Percentiles rank a stretch among this genome's conserved stretches.
Evolutionary conservation across 2,888 invertebrate species (phyloP).

Genomic region (Copidosoma aretas): DNA sequence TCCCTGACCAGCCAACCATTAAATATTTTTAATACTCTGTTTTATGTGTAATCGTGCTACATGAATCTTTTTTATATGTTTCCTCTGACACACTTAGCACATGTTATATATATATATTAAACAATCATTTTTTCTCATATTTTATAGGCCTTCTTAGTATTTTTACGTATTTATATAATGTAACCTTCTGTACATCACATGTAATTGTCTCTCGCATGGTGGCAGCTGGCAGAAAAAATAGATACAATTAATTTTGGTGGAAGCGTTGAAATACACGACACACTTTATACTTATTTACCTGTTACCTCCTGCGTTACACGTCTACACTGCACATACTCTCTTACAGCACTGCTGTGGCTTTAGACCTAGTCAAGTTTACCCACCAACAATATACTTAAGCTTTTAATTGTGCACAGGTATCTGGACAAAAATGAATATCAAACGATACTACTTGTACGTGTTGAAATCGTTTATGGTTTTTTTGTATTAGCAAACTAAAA

Average conservation of each 20-base stretch:
- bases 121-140: conserved; percentile 23
- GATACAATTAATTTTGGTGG: conserved; percentile 50
- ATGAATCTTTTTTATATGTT: conserved; percentile 23
- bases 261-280: conserved; percentile 41
- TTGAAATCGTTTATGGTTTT: no score
- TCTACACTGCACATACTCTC: conserved; percentile 22
- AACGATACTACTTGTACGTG: neutral
- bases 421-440: neutral
- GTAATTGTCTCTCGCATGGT: conserved; percentile 57
- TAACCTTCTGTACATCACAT: conserved; percentile 16
- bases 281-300: conserved; percentile 12
- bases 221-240: conserved; percentile 49
- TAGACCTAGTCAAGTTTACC: conserved; percentile 33
- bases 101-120: conserved; percentile 26
- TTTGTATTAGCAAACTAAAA: no score
- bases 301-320: conserved; percentile 17
- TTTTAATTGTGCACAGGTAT: conserved; percentile 15
- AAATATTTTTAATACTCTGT: conserved; percentile 16
- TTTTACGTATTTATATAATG: conserved; percentile 35
- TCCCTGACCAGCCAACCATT: neutral
- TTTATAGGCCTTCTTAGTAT: conserved; percentile 33
- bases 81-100: conserved; percentile 20
- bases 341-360: conserved; percentile 27
- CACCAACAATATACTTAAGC: conserved; percentile 6
- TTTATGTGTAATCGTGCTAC: conserved; percentile 10